Evolutionary conservation across 2,113 vertebrate species (phyloP), one percentile per base, ranked within the genome.

Genomic region (Nothocercus nigrocapillus): DNA sequence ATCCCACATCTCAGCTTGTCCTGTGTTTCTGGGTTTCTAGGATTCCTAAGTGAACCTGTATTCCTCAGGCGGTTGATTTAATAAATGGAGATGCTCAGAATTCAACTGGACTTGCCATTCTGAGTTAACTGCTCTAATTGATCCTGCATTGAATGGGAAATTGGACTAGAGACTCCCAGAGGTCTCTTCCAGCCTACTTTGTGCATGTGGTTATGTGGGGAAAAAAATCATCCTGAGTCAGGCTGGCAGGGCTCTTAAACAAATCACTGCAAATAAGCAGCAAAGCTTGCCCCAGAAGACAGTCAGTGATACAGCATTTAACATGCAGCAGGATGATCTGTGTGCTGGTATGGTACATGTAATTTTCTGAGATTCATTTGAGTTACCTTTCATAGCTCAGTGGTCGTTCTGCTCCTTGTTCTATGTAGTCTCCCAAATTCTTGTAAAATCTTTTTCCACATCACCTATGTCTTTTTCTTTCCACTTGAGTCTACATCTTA

Each of bases 151-250:
- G 54, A 30, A 16, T 9, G 24, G 11, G 44, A 12, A 7, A 12
- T 16, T 80, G 30, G 14, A 20, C 19, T 89, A 22, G 42, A 89
- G 30, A 49, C 27, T 6, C 7, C 0, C 14, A 19, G 38, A 2
- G 5, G 1, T 6, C 9, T 7, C 5, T 77, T 72, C 30, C 22
- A 0, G 0, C 27, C 53, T 68, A 3, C 9, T 8, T 12, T 69
- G 58, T 2, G 7, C 44, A 38, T 79, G 13, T 70, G 56, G n/a
- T 0, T 2, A 17, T 58, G 24, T 14, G 17, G 16, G 51, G 5
- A 36, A 4, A 44, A 32, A 42, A 45, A 34, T 25, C 17, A 34
- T 63, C 19, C 36, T 8, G 11, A 38, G 11, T 21, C 21, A 69
- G 63, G 19, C 49, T 59, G 32, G 24, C 22, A 44, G 13, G 14